A percentile compares a stretch with the other conserved stretches of the same genome.
Conservation (phyloP, 2,113 vertebrate genomes). For the Gymnogyps californianus region DNA sequence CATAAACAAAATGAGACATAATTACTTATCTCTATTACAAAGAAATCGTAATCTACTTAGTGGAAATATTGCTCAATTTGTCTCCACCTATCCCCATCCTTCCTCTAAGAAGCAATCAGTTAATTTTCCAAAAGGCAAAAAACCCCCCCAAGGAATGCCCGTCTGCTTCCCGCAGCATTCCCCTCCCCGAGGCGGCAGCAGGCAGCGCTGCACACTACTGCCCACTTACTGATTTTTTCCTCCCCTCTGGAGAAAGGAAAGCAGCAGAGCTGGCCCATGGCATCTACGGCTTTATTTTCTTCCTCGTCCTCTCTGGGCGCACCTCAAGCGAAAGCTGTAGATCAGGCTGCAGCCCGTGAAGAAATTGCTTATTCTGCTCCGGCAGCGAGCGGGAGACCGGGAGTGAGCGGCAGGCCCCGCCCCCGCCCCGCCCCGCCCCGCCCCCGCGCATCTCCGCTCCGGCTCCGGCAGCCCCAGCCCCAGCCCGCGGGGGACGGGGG, state of each 20-base stretch:
- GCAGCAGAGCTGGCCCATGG: constrained; percentile 97
- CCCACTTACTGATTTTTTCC: constrained; percentile 91
- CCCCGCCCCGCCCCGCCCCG: neutral
- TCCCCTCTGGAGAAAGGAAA: constrained; percentile 90
- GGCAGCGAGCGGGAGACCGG: neutral
- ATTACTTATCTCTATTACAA: neutral
- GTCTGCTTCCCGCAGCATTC: neutral
- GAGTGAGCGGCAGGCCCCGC: constrained; percentile 10
- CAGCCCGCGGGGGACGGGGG: neutral
- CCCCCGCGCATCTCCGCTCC: neutral
- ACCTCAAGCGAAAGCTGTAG: constrained; percentile 32
- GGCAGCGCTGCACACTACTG: neutral
- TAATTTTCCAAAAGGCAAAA: neutral
- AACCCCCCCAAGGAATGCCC: neutral
- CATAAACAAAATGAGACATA: neutral
- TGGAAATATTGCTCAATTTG: neutral
- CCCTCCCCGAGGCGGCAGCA: constrained; percentile 12
- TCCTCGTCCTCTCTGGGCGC: constrained; percentile 18
- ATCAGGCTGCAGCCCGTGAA: neutral
- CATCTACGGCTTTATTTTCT: constrained; percentile 51
- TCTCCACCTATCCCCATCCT: neutral
- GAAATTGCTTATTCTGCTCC: constrained; percentile 8
- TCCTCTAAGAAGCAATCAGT: neutral
- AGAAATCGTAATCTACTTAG: neutral
- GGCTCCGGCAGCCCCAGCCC: neutral